A percentile compares a stretch with the other conserved stretches of the same genome.
Conservation (phyloP, 2,113 vertebrate species). For the Salminus brasiliensis region DNA sequence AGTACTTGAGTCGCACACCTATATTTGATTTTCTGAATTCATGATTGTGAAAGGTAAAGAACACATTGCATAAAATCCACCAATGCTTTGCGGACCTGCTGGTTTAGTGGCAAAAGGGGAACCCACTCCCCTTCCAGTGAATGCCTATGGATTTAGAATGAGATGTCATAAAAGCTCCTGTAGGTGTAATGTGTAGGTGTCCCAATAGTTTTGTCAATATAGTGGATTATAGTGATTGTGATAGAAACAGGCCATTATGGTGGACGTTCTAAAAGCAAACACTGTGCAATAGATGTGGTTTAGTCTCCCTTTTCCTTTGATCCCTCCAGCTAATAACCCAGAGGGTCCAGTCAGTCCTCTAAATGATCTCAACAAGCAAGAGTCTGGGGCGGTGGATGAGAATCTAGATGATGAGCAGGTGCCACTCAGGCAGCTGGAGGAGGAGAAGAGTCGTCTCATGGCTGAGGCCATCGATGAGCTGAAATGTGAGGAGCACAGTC, state of each 20-base stretch:
- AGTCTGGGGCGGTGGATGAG: constrained; percentile 60
- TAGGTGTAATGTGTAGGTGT: too few relatives aligned
- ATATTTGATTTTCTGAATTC: not conserved
- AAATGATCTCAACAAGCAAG: constrained; percentile 85
- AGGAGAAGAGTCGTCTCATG: constrained; percentile 84
- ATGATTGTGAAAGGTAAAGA: too few relatives aligned
- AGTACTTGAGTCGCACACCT: too few relatives aligned
- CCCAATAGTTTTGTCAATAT: too few relatives aligned
- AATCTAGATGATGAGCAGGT: constrained; percentile 73
- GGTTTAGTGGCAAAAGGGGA: too few relatives aligned
- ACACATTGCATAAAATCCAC: too few relatives aligned
- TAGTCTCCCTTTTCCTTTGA: not conserved
- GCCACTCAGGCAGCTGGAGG: constrained; percentile 75
- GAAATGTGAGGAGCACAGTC: constrained; percentile 78
- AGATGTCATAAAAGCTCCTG: too few relatives aligned
- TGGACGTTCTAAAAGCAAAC: not conserved
- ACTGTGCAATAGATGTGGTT: too few relatives aligned
- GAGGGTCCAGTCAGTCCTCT: constrained; percentile 68
- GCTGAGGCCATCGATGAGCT: constrained; percentile 85
- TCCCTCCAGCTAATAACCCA: constrained; percentile 3
- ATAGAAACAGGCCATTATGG: not conserved
- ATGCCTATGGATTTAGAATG: too few relatives aligned
- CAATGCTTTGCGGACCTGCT: not conserved
- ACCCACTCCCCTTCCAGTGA: too few relatives aligned
- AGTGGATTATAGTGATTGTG: too few relatives aligned